These are phyloP conservation scores for Hydraecia micacea DNA, from an alignment of 2,888 invertebrate species.

Conservation along the genomic window DNA sequence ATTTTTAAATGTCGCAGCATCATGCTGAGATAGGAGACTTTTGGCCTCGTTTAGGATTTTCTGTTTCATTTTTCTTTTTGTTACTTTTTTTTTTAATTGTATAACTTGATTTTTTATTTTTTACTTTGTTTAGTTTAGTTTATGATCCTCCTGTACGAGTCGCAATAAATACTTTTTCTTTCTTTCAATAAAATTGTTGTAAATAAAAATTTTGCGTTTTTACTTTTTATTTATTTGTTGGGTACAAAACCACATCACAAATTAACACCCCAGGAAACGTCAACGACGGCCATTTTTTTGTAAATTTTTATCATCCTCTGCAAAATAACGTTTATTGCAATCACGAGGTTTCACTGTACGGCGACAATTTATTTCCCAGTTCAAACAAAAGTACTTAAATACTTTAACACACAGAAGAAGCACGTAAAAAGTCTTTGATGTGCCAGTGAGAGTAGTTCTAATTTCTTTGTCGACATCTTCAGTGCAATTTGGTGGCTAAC, in stretches of 20 bases:
- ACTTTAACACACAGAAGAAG: constrained; percentile 16
- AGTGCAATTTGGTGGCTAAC: constrained; percentile 49
- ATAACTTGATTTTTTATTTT: too few species aligned
- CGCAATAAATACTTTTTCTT: too few species aligned
- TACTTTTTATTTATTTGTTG: not conserved
- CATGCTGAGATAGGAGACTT: too few species aligned
- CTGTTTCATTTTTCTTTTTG: too few species aligned
- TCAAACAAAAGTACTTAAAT: constrained; percentile 5
- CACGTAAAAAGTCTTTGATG: constrained; percentile 31
- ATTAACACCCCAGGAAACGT: too few species aligned
- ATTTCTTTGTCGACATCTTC: constrained; percentile 51
- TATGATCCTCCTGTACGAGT: too few species aligned
- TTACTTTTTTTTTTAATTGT: too few species aligned
- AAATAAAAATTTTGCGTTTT: not conserved
- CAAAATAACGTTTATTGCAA: not conserved
- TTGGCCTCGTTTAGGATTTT: too few species aligned
- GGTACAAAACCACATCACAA: too few species aligned
- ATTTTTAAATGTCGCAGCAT: too few species aligned
- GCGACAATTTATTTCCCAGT: not conserved
- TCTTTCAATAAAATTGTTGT: not conserved
- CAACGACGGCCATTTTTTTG: not conserved
- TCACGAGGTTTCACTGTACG: not conserved
- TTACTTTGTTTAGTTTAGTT: too few species aligned
- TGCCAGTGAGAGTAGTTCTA: constrained; percentile 46
- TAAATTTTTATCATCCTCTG: not conserved